A percentile compares a stretch with the other conserved stretches of the same genome.
Evolutionary conservation across 2,113 vertebrate species (phyloP).

Genomic region (Orientallactaga bullata): DNA sequence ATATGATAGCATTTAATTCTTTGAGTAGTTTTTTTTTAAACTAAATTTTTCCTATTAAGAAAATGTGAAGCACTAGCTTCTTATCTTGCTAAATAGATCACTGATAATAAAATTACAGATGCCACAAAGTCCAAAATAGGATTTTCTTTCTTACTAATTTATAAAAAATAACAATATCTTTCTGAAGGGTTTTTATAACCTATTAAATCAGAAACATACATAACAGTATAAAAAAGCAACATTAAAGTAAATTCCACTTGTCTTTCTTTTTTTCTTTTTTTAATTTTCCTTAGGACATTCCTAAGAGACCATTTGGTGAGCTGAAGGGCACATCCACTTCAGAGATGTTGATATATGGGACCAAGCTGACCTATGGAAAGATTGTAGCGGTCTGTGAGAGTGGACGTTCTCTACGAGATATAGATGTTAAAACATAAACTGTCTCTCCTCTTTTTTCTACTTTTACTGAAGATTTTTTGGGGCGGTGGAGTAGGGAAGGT

Average conservation of each 20-base stretch:
- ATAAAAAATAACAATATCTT: background rate
- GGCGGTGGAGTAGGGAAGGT: no score
- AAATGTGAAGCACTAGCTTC: background rate
- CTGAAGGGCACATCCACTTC: background rate
- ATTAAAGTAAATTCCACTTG: background rate
- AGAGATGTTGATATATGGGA: background rate
- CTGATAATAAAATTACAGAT: constrained; percentile 16
- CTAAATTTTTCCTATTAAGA: constrained; percentile 17
- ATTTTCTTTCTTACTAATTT: background rate
- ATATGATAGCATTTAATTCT: background rate
- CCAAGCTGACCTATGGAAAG: background rate
- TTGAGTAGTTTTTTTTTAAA: background rate
- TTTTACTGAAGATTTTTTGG: background rate
- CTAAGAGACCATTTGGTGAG: background rate
- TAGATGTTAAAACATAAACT: background rate
- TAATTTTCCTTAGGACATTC: no score
- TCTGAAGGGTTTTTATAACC: background rate
- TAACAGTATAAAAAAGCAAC: background rate
- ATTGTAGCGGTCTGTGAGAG: background rate
- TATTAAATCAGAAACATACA: constrained; percentile 46
- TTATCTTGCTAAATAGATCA: constrained; percentile 16
- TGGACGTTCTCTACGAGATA: no score
- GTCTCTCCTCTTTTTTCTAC: background rate
- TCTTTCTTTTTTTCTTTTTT: no score
- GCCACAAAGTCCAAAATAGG: constrained; percentile 15